A percentile compares a stretch with the other conserved stretches of the same genome.
phyloP scores from a whole-genome alignment of 2,888 invertebrate species.

The Ephialtes manifestator region DNA sequence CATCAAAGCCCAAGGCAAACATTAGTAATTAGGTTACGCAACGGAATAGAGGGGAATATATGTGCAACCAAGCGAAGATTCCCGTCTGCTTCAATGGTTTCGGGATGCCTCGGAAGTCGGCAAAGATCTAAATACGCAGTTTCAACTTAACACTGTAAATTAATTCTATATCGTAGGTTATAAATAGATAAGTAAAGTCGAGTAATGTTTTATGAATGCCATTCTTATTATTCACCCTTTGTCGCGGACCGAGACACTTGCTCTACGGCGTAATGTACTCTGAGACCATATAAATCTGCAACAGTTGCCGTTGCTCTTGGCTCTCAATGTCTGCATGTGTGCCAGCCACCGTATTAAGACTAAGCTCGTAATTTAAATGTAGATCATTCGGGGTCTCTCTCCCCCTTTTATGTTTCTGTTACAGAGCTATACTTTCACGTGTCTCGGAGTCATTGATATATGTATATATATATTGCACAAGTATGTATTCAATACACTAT shows the following conservation, averaged over 20 bases:
- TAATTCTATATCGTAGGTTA: constrained; percentile 6
- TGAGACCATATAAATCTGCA: constrained; percentile 75
- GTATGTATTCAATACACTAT: neutral
- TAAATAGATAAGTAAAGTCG: constrained; percentile 66
- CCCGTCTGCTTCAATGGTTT: constrained; percentile 43
- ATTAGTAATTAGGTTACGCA: constrained; percentile 72
- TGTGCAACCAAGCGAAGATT: constrained; percentile 51
- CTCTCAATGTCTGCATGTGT: constrained; percentile 60
- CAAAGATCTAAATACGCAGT: neutral
- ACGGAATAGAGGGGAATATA: constrained; percentile 51
- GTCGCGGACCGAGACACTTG: constrained; percentile 56
- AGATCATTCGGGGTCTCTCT: constrained; percentile 65
- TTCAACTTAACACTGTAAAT: constrained; percentile 14
- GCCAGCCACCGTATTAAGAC: constrained; percentile 74
- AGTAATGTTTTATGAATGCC: constrained; percentile 47
- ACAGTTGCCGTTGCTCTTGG: constrained; percentile 72
- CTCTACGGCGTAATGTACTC: constrained; percentile 66
- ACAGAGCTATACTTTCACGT: constrained; percentile 59
- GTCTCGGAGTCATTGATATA: constrained; percentile 52
- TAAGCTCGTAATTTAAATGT: constrained; percentile 78
- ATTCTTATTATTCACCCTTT: constrained; percentile 59
- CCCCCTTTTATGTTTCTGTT: constrained; percentile 35
- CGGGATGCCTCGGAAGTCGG: constrained; percentile 43
- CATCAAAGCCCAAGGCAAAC: constrained; percentile 75
- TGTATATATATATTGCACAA: constrained; percentile 37